These are phyloP conservation scores for Trichonephila clavipes DNA, from an alignment of 1,140 invertebrate species.

Conservation along the genomic window DNA sequence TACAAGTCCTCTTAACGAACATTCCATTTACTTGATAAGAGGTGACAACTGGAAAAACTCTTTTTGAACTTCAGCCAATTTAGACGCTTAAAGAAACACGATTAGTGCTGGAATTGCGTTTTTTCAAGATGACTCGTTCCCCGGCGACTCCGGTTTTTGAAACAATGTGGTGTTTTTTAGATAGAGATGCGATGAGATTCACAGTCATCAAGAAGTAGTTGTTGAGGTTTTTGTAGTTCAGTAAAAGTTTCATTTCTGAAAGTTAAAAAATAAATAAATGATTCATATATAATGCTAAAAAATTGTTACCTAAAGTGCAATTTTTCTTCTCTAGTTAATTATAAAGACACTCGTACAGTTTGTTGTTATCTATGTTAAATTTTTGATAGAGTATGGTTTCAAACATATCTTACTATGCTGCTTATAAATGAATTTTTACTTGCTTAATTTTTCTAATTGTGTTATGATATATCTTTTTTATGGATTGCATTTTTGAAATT, in stretches of 20 bases:
- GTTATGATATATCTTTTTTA: no score
- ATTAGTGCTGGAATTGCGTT: constrained; percentile 30
- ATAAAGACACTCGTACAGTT: no score
- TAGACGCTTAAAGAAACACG: constrained; percentile 22
- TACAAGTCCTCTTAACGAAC: constrained; percentile 12
- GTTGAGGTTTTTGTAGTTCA: neutral
- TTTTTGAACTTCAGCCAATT: constrained; percentile 46
- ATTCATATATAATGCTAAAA: no score
- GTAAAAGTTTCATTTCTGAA: neutral
- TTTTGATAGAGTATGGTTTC: no score
- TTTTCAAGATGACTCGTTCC: neutral
- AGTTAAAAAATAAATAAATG: no score
- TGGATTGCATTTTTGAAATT: no score
- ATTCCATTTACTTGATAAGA: constrained; percentile 39
- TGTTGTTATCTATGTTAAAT: no score
- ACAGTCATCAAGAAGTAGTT: neutral
- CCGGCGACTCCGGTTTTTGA: neutral
- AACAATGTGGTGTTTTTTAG: neutral
- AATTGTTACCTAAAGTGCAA: no score
- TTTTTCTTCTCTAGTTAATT: no score
- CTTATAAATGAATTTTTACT: no score
- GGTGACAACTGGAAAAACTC: constrained; percentile 34
- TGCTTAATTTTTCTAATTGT: no score
- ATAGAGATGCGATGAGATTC: neutral
- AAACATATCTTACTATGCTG: no score